Percentiles rank a stretch among this genome's conserved stretches.
These are phyloP conservation scores for Toxotes lorentzi DNA, from an alignment of 2,797 vertebrate species.

Conservation along the genomic window DNA sequence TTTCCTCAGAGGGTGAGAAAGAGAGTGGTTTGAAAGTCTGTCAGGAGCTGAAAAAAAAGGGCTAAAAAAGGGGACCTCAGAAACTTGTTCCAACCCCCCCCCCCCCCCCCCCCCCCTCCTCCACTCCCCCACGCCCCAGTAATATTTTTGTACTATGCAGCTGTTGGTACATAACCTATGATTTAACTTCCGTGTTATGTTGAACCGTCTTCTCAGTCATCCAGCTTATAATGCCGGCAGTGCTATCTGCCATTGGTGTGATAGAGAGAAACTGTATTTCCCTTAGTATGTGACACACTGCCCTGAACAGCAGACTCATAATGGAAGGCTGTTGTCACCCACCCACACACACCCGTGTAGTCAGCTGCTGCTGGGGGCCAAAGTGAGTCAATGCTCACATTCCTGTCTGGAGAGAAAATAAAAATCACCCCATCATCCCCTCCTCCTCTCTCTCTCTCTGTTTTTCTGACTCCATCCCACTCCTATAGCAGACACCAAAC, in stretches of 20 bases:
- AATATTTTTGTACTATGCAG: neutral
- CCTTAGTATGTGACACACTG: slow-evolving; percentile 56
- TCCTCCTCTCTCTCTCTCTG: slow-evolving; percentile 11
- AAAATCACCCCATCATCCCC: slow-evolving; percentile 47
- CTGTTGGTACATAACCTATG: slow-evolving; percentile 24
- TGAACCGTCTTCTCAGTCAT: slow-evolving; percentile 11
- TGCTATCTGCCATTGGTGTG: slow-evolving; percentile 8
- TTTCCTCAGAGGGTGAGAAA: too few species aligned
- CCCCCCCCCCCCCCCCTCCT: neutral
- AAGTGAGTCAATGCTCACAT: slow-evolving; percentile 65
- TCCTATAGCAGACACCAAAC: slow-evolving; percentile 24
- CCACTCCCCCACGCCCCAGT: too few species aligned
- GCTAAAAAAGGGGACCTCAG: too few species aligned
- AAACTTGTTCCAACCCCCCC: neutral
- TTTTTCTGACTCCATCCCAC: neutral
- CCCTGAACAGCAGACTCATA: slow-evolving; percentile 52
- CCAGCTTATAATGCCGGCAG: slow-evolving; percentile 8
- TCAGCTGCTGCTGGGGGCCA: slow-evolving; percentile 74
- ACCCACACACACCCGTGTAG: slow-evolving; percentile 51
- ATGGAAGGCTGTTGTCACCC: slow-evolving; percentile 62
- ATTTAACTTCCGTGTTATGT: slow-evolving; percentile 38
- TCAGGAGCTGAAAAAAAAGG: too few species aligned
- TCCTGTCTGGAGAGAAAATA: slow-evolving; percentile 69
- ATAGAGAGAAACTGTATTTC: slow-evolving; percentile 23
- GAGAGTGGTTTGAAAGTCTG: too few species aligned